Conservation (phyloP, 1,140 invertebrate species). For the Trichoplusia ni region DNA sequence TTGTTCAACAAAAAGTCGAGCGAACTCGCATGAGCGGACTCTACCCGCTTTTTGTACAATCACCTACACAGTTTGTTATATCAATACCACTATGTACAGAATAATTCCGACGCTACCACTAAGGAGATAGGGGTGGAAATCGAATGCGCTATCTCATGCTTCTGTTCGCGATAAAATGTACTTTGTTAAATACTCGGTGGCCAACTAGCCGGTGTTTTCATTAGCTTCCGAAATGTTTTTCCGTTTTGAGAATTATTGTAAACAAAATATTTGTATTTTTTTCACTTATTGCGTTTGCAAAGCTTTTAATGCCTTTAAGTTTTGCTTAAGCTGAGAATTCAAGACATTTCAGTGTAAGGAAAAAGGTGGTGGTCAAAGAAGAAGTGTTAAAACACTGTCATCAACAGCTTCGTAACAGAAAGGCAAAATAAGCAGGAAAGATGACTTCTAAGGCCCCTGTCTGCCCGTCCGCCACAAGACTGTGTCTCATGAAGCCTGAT, state of each 20-base stretch:
- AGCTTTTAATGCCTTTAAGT: too few relatives aligned
- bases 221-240: slow-evolving; percentile 13
- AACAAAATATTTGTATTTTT: background rate
- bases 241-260: slow-evolving; percentile 2
- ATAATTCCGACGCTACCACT: background rate
- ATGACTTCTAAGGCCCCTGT: too few relatives aligned
- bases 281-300: too few relatives aligned
- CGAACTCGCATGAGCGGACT: slow-evolving; percentile 13
- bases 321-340: too few relatives aligned
- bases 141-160: background rate
- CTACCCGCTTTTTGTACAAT: slow-evolving; percentile 18
- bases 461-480: too few relatives aligned
- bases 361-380: too few relatives aligned
- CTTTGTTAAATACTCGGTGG: slow-evolving; percentile 16
- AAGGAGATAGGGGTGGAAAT: background rate
- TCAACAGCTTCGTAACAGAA: too few relatives aligned
- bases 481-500: too few relatives aligned
- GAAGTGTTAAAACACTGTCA: too few relatives aligned
- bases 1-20: slow-evolving; percentile 17
- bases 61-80: slow-evolving; percentile 12
- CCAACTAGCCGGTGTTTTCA: slow-evolving; percentile 24
- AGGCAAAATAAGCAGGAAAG: too few relatives aligned
- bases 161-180: slow-evolving; percentile 18
- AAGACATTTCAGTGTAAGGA: too few relatives aligned
- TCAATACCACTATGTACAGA: background rate